These are phyloP conservation scores for Sandelia bainsii DNA, from an alignment of 2,797 vertebrate genomes.

Conservation along the genomic window DNA sequence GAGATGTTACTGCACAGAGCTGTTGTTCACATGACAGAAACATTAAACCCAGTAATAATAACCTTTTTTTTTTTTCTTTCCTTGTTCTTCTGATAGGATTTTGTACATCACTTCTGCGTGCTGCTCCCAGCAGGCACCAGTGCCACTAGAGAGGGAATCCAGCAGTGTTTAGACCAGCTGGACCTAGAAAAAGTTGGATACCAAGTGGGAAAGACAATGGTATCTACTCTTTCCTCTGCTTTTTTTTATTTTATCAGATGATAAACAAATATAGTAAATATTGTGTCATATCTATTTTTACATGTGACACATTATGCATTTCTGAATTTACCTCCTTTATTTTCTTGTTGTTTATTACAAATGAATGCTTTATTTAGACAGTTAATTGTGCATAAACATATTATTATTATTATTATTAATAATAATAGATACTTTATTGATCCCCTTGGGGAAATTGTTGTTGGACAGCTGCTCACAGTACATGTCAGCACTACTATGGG, in stretches of 20 bases:
- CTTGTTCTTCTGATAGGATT: constrained; percentile 86
- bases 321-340: background rate
- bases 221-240: constrained; percentile 62
- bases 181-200: constrained; percentile 88
- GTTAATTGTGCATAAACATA: background rate
- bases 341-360: background rate
- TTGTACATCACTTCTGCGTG: constrained; percentile 92
- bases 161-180: constrained; percentile 88
- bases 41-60: background rate
- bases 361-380: background rate
- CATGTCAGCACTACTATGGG: too few relatives aligned
- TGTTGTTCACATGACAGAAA: background rate
- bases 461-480: too few relatives aligned
- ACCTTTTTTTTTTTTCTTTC: background rate
- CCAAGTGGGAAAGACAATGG: constrained; percentile 98
- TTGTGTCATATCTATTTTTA: background rate
- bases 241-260: background rate
- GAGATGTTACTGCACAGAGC: constrained; percentile 4
- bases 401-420: background rate
- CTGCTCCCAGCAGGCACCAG: constrained; percentile 88
- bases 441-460: too few relatives aligned
- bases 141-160: constrained; percentile 88
- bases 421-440: too few relatives aligned
- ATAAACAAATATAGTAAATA: background rate
- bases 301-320: background rate